A percentile compares a stretch with the other conserved stretches of the same genome.
Evolutionary conservation across 2,113 vertebrate species (phyloP).

Genomic region (Upupa epops): DNA sequence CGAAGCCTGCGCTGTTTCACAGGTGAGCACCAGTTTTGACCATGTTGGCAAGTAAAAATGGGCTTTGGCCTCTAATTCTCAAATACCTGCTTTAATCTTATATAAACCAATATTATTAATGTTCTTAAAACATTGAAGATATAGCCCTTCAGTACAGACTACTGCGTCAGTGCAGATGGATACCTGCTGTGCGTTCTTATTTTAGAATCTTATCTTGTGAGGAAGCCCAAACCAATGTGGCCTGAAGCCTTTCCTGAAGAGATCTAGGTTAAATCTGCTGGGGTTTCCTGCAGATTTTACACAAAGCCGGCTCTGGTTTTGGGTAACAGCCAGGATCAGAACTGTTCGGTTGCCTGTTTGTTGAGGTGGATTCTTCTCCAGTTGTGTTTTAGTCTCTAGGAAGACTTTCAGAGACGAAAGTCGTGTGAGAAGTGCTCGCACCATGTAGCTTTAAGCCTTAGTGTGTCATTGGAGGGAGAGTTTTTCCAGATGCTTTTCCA

Average conservation of each 20-base stretch:
- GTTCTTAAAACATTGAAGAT: neutral
- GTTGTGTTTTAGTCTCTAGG: neutral
- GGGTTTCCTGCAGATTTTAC: neutral
- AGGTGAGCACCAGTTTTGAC: slow-evolving; percentile 77
- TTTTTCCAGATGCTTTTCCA: neutral
- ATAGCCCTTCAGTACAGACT: accelerated
- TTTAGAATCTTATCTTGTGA: neutral
- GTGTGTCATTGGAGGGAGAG: neutral
- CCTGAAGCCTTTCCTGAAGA: neutral
- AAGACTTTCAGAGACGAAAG: neutral
- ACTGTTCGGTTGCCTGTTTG: neutral
- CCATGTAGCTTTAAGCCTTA: neutral
- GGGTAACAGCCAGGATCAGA: neutral
- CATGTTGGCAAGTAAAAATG: neutral
- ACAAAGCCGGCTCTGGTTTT: neutral
- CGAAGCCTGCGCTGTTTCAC: slow-evolving; percentile 97
- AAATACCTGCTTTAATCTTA: neutral
- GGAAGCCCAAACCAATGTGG: neutral
- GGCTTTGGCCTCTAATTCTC: neutral
- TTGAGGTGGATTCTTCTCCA: neutral
- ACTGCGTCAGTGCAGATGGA: neutral
- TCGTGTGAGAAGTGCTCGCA: accelerated
- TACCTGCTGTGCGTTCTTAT: neutral
- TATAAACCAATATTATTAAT: neutral
- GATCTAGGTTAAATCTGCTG: neutral